A percentile compares a stretch with the other conserved stretches of the same genome.
Evolutionary conservation across 2,888 invertebrate species (phyloP).

Genomic region (Sinhomidia bicolor): DNA sequence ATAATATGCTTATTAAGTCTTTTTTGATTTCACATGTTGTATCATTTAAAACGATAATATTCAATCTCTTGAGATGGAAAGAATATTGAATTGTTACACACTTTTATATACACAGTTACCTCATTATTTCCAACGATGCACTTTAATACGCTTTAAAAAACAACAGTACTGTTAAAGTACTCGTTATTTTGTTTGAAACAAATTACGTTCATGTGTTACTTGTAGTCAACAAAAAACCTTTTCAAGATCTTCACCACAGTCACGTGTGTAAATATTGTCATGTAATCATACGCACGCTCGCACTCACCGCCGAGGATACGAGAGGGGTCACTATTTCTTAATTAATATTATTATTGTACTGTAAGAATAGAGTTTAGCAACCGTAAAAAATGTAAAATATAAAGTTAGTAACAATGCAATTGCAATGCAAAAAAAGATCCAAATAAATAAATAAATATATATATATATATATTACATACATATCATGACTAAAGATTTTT

Average conservation of each 20-base stretch:
- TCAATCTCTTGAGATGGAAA: background rate
- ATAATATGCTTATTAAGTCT: background rate
- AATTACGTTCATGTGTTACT: conserved; percentile 33
- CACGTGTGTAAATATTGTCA: conserved; percentile 29
- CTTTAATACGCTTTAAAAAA: conserved; percentile 67
- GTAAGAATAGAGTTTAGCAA: background rate
- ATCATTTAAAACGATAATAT: conserved; percentile 26
- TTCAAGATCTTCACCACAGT: conserved; percentile 36
- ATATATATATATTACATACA: conserved; percentile 4
- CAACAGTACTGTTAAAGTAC: background rate
- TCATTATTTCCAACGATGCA: conserved; percentile 45
- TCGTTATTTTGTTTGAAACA: conserved; percentile 31
- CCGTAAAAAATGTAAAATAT: background rate
- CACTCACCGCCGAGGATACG: conserved; percentile 22
- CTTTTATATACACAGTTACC: conserved; percentile 52
- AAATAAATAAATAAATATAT: background rate
- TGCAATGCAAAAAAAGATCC: conserved; percentile 12
- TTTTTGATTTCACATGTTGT: conserved; percentile 34
- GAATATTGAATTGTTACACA: too few species aligned
- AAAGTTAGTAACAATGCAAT: background rate
- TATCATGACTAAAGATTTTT: conserved; percentile 32
- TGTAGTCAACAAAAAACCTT: conserved; percentile 6
- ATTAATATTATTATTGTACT: background rate
- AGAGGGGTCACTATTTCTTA: background rate
- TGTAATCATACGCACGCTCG: conserved; percentile 13